Evolutionary conservation across 1,140 invertebrate genomes (phyloP).

Genomic region (Rhizoglyphus robini): DNA sequence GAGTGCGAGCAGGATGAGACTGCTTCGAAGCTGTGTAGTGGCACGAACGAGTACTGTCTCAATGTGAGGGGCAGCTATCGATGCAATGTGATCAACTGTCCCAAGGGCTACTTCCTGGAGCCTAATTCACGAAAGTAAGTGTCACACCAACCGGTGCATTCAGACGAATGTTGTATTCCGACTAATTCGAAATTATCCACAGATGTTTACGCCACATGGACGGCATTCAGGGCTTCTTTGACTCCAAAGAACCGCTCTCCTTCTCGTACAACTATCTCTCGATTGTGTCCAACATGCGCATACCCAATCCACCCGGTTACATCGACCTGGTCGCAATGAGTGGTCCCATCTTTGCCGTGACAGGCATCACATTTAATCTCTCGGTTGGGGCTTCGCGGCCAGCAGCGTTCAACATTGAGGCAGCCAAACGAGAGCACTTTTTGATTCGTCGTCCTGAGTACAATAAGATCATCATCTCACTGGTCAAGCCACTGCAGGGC

Average conservation of each 20-base stretch:
- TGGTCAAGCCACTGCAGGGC: constrained; percentile 55
- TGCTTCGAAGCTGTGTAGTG: constrained; percentile 38
- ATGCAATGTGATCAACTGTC: constrained; percentile 73
- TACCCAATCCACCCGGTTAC: constrained; percentile 46
- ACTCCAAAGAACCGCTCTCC: neutral
- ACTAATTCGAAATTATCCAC: too few species aligned
- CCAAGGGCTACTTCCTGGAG: constrained; percentile 59
- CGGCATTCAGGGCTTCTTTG: neutral
- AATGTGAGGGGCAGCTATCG: constrained; percentile 75
- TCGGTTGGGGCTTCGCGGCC: constrained; percentile 45
- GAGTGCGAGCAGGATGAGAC: constrained; percentile 52
- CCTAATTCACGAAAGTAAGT: constrained; percentile 56
- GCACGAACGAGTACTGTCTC: constrained; percentile 61
- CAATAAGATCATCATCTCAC: constrained; percentile 55
- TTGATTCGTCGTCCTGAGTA: constrained; percentile 37
- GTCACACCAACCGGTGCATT: constrained; percentile 13
- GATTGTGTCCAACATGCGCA: constrained; percentile 63
- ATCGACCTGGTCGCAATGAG: constrained; percentile 74
- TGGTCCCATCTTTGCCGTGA: constrained; percentile 46
- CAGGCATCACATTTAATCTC: constrained; percentile 58
- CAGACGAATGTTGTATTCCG: constrained; percentile 14
- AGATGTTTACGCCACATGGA: constrained; percentile 1
- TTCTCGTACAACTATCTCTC: constrained; percentile 76
- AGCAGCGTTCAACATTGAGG: constrained; percentile 43
- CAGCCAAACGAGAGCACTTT: constrained; percentile 42